These are phyloP conservation scores for Tortrix viridana DNA, from an alignment of 2,888 invertebrate species.

Conservation along the genomic window DNA sequence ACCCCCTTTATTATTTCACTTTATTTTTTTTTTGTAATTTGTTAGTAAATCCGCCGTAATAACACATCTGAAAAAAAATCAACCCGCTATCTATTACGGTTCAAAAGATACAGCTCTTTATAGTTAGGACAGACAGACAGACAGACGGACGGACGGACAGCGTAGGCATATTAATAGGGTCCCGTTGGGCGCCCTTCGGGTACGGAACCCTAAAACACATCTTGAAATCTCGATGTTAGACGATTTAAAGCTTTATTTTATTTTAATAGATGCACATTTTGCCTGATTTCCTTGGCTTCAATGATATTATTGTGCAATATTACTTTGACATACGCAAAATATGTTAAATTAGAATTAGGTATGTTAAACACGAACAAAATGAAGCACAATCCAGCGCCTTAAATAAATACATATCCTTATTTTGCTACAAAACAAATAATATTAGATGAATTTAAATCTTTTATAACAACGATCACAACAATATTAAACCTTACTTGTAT, in stretches of 20 bases:
- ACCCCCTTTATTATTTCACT: no score
- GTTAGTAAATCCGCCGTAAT: no score
- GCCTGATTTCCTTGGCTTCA: not conserved
- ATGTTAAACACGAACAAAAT: not conserved
- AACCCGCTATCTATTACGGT: no score
- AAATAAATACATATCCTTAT: constrained; percentile 16
- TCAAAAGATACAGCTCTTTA: no score
- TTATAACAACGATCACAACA: not conserved
- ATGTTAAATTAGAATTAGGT: not conserved
- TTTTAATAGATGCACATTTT: not conserved
- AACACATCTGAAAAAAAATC: no score
- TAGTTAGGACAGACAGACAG: no score
- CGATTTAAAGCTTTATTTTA: not conserved
- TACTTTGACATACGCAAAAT: not conserved
- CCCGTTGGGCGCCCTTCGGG: no score
- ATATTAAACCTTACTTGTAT: not conserved
- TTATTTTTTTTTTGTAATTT: no score
- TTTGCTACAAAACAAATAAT: constrained; percentile 8
- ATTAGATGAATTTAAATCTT: not conserved
- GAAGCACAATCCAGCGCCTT: constrained; percentile 6
- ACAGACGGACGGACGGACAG: no score
- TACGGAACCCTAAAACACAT: no score
- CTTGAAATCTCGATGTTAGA: not conserved
- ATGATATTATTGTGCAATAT: constrained; percentile 1
- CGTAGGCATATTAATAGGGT: no score